phyloP scores from a whole-genome alignment of 53 echinoderm and acorn worm genomes.

The Arbacia lixula region DNA sequence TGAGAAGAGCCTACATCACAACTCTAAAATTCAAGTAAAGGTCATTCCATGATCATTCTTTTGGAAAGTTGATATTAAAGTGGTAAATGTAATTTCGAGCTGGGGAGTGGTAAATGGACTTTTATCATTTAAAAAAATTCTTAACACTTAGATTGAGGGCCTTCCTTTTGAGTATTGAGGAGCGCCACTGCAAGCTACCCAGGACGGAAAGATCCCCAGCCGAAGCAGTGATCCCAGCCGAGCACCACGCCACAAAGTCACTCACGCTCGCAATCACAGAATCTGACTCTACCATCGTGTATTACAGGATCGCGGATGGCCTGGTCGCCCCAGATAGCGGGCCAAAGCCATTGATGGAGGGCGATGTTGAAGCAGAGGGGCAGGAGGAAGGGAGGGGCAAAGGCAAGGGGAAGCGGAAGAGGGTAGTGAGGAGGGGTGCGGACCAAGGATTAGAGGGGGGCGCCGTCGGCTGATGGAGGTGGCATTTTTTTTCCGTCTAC shows the following conservation, averaged over 20 bases:
- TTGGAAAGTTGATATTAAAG: too few species aligned
- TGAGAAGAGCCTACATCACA: too few species aligned
- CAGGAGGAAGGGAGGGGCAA: conserved; percentile 22
- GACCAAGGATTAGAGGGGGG: background rate
- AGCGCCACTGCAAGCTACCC: background rate
- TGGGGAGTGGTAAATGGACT: too few species aligned
- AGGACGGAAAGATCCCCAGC: background rate
- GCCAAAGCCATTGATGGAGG: conserved; percentile 10
- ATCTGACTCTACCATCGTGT: conserved; percentile 91
- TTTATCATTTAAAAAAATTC: too few species aligned
- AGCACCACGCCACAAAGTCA: conserved; percentile 22
- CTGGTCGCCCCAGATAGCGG: conserved; percentile 77
- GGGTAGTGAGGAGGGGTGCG: conserved; percentile 11
- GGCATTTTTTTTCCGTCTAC: too few species aligned
- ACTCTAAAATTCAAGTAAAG: too few species aligned
- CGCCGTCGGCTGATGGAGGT: too few species aligned
- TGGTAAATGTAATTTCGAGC: too few species aligned
- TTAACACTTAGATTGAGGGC: conserved; percentile 18
- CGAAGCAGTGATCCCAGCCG: conserved; percentile 11
- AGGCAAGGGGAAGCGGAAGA: conserved; percentile 29
- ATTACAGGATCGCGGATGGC: conserved; percentile 80
- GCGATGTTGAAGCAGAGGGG: conserved; percentile 1
- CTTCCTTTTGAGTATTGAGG: conserved; percentile 6
- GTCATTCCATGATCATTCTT: too few species aligned
- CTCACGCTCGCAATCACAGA: conserved; percentile 85